Percentiles rank a stretch among this genome's conserved stretches.
Conservation (phyloP, 2,113 vertebrate genomes). For the Murina feae region DNA sequence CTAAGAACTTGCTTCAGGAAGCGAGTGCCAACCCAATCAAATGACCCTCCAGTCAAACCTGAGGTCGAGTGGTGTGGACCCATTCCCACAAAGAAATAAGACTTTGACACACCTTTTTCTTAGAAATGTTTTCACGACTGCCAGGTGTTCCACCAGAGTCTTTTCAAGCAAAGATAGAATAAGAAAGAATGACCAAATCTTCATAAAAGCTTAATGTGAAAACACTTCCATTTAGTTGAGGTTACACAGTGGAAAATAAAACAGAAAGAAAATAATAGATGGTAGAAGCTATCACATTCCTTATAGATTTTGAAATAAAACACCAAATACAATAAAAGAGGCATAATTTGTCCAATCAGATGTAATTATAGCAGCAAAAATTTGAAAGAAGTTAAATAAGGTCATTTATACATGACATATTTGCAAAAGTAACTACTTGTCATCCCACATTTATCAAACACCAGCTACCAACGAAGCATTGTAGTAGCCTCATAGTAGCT, state of each 20-base stretch:
- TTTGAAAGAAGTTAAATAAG: neutral
- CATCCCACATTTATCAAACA: neutral
- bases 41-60: accelerated
- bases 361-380: neutral
- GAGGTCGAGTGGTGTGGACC: accelerated
- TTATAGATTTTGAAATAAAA: neutral
- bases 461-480: accelerated
- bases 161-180: neutral
- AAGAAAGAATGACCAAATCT: neutral
- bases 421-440: neutral
- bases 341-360: neutral
- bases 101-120: accelerated
- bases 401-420: neutral
- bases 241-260: neutral
- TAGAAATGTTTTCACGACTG: neutral
- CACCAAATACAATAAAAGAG: neutral
- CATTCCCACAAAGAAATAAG: accelerated
- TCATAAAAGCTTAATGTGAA: neutral
- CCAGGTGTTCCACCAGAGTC: too few species aligned
- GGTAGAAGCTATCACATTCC: neutral
- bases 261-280: neutral
- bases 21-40: neutral
- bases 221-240: neutral
- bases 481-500: accelerated
- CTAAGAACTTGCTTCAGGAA: neutral